phyloP scores from a whole-genome alignment of 2,797 vertebrate genomes.

The Pelobates cultripes region DNA sequence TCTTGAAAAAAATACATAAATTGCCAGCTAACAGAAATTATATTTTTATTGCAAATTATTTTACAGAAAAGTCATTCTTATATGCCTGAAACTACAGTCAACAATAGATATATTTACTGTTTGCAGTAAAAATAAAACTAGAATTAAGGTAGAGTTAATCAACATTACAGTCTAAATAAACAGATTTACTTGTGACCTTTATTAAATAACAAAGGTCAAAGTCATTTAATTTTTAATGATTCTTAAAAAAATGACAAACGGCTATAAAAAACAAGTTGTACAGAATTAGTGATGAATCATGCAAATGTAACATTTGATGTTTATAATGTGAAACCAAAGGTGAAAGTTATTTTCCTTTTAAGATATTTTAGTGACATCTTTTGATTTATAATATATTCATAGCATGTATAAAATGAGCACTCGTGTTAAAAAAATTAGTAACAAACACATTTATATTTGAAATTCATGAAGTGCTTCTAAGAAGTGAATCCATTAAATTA shows the following conservation, averaged over 20 bases:
- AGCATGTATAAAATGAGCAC: background rate
- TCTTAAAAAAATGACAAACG: conserved; percentile 14
- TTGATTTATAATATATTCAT: background rate
- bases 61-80: no score
- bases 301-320: conserved; percentile 50
- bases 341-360: conserved; percentile 27
- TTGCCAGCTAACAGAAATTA: no score
- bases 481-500: no score
- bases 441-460: no score
- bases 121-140: background rate
- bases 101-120: no score
- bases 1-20: no score
- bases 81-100: no score
- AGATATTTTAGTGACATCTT: conserved; percentile 23
- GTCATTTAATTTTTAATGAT: conserved; percentile 29
- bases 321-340: conserved; percentile 40
- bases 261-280: conserved; percentile 20
- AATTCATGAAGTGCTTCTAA: no score
- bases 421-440: no score
- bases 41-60: no score
- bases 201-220: conserved; percentile 37
- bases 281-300: conserved; percentile 34
- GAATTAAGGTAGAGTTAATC: conserved; percentile 3
- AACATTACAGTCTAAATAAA: conserved; percentile 21
- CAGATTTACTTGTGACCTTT: conserved; percentile 39